phyloP scores from a whole-genome alignment of 2,797 vertebrate species.

The Cheracebus regulus region DNA sequence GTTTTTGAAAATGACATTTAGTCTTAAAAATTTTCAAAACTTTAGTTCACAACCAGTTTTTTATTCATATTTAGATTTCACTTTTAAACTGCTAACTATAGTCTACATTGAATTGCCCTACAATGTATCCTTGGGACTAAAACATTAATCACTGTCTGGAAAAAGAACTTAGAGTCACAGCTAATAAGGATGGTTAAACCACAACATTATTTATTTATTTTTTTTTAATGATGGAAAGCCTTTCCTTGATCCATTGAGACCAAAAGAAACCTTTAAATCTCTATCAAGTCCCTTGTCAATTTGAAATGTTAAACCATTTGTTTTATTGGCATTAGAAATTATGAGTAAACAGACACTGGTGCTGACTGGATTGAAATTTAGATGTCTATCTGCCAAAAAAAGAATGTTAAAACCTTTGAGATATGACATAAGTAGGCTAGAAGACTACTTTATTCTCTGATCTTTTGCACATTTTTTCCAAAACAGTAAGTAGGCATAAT shows the following conservation, averaged over 20 bases:
- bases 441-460: neutral
- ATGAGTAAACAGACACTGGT: neutral
- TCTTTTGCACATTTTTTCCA: neutral
- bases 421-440: neutral
- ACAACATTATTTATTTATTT: neutral
- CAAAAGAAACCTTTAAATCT: conserved; percentile 30
- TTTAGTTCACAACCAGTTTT: neutral
- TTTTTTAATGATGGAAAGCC: conserved; percentile 16
- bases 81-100: neutral
- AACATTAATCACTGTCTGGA: conserved; percentile 3
- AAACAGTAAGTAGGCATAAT: neutral
- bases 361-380: neutral
- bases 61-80: conserved; percentile 42
- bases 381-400: conserved; percentile 35
- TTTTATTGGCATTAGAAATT: conserved; percentile 21
- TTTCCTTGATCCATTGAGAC: conserved; percentile 2
- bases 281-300: neutral
- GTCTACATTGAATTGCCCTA: neutral
- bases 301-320: conserved; percentile 6
- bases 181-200: neutral
- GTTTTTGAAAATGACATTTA: conserved; percentile 1
- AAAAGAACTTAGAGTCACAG: neutral
- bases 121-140: neutral
- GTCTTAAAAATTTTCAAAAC: conserved; percentile 42
- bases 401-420: neutral